Conservation (phyloP, 2,888 invertebrate species). For the Dexiosoma caninum region DNA sequence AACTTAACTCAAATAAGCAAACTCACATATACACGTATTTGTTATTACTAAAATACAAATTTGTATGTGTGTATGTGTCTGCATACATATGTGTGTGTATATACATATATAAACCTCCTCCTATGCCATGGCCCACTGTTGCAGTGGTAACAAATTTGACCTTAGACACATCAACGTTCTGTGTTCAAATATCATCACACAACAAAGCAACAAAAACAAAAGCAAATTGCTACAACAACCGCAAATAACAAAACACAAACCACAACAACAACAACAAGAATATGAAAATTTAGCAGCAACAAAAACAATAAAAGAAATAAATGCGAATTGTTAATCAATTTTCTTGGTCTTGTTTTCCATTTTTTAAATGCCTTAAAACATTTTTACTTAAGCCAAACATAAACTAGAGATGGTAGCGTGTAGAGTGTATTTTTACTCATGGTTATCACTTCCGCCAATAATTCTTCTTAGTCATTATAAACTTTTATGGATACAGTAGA, state of each 20-base stretch:
- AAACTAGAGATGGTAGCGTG: neutral
- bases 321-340: neutral
- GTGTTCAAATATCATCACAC: conserved; percentile 4
- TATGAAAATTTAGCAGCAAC: conserved; percentile 3
- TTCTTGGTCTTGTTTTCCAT: neutral
- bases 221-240: neutral
- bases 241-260: neutral
- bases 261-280: neutral
- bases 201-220: conserved; percentile 8
- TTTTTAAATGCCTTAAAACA: neutral
- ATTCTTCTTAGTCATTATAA: too few species aligned
- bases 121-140: conserved; percentile 32
- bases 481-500: too few species aligned
- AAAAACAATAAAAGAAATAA: neutral
- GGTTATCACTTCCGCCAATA: too few species aligned
- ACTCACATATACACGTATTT: neutral
- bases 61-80: too few species aligned
- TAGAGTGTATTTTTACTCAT: neutral
- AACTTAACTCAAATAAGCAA: neutral
- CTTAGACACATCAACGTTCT: conserved; percentile 56
- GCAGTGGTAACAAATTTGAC: conserved; percentile 55
- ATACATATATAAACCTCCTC: conserved; percentile 3
- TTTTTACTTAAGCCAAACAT: neutral
- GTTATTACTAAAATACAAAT: too few species aligned
- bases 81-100: too few species aligned